A percentile compares a stretch with the other conserved stretches of the same genome.
phyloP scores from a whole-genome alignment of 2,888 invertebrate species.

The Aplocera efformata region DNA sequence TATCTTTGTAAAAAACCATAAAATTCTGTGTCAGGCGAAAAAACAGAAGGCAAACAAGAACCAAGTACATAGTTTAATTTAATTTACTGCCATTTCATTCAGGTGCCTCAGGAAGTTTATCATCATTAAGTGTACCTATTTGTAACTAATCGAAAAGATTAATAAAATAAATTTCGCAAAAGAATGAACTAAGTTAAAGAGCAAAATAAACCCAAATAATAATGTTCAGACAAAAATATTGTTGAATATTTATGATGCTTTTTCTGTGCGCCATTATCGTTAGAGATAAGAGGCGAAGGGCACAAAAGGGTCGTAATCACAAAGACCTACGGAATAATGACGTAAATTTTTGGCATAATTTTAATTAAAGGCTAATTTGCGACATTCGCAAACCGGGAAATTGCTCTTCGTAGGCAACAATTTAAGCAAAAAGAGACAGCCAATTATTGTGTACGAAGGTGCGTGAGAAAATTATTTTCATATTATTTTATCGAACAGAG shows the following conservation, averaged over 20 bases:
- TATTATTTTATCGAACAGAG: not conserved
- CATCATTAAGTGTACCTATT: too few relatives aligned
- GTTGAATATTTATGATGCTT: conserved; percentile 48
- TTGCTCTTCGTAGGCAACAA: conserved; percentile 44
- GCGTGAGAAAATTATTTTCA: not conserved
- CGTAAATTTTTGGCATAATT: conserved; percentile 63
- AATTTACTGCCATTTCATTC: too few relatives aligned
- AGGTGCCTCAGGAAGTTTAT: too few relatives aligned
- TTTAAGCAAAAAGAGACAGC: conserved; percentile 35
- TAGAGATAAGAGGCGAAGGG: conserved; percentile 50
- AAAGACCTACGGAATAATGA: conserved; percentile 62
- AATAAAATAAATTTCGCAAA: conserved; percentile 13
- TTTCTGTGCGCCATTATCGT: conserved; percentile 46
- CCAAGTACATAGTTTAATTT: too few relatives aligned
- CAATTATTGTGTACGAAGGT: conserved; percentile 26
- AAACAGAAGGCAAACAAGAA: too few relatives aligned
- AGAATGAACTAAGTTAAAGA: conserved; percentile 20
- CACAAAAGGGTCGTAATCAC: conserved; percentile 59
- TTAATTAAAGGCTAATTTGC: conserved; percentile 72
- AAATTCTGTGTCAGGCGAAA: too few relatives aligned
- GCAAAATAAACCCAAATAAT: conserved; percentile 24
- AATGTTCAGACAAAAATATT: conserved; percentile 37
- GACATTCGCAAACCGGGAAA: conserved; percentile 56
- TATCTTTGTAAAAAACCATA: too few relatives aligned
- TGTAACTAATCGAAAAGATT: conserved; percentile 10